A percentile compares a stretch with the other conserved stretches of the same genome.
These are phyloP conservation scores for Muraenolepis orangiensis DNA, from an alignment of 2,797 vertebrate genomes.

Conservation along the genomic window DNA sequence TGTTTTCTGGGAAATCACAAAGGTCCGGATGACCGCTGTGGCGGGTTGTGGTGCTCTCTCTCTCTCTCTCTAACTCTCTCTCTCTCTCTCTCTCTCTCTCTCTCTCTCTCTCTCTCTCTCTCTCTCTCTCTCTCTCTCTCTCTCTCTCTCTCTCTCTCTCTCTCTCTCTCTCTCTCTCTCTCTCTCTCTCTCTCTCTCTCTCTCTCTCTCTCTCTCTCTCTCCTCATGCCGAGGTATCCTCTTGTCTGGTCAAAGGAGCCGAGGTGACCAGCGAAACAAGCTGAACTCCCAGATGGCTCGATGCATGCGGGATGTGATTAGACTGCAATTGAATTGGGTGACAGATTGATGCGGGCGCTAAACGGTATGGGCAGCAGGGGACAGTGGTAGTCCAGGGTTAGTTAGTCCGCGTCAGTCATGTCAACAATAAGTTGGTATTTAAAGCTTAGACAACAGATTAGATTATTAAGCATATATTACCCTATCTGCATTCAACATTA, in stretches of 20 bases:
- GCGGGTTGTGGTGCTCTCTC: slow-evolving; percentile 35
- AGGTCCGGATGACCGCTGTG: slow-evolving; percentile 55
- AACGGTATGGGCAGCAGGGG: slow-evolving; percentile 60
- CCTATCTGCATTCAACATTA: slow-evolving; percentile 19
- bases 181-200: too few species aligned
- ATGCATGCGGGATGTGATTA: slow-evolving; percentile 67
- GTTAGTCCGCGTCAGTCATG: slow-evolving; percentile 34
- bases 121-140: too few species aligned
- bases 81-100: too few species aligned
- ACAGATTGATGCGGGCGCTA: slow-evolving; percentile 60
- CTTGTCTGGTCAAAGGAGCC: neutral
- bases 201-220: too few species aligned
- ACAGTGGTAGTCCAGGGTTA: slow-evolving; percentile 38
- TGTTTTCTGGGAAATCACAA: slow-evolving; percentile 21
- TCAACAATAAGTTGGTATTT: neutral
- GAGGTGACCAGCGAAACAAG: slow-evolving; percentile 25
- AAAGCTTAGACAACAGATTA: slow-evolving; percentile 23
- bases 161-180: too few species aligned
- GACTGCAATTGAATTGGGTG: slow-evolving; percentile 65
- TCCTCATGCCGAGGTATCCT: slow-evolving; percentile 56
- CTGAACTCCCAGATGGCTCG: slow-evolving; percentile 63
- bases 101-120: too few species aligned
- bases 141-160: too few species aligned
- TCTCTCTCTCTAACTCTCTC: too few species aligned
- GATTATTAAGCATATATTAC: slow-evolving; percentile 20